Evolutionary conservation across 2,888 invertebrate genomes (phyloP), one percentile per base, ranked within the genome.

Genomic region (Silvanus unidentatus): DNA sequence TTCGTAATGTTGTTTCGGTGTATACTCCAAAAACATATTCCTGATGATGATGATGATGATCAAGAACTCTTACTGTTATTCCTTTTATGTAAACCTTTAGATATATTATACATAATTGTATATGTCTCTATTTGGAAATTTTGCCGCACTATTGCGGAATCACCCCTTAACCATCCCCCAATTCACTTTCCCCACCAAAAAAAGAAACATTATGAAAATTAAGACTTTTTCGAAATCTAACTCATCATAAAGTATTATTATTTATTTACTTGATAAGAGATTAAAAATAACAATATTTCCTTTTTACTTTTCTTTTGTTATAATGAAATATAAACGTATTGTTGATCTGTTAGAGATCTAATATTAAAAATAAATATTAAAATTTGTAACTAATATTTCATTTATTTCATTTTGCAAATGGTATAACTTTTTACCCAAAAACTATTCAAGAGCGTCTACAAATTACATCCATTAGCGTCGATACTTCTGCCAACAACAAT

Each of bases 331-430:
- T 60, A 58, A 62, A 59, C 63, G 62, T 65, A 62, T 62, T 64
- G 65, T 64, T 64, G 65, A 65, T 62, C 64, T 62, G 64, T 65
- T 64, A 64, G 64, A 64, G 58, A 60, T 60, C 59, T 58, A 57
- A 32, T 32, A 32, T 12, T 12, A 32, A 37, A 35, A 53, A 57
- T 63, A 62, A 63, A 64, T 42, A 63, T 64, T 60, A 59, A 63
- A 60, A 61, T 64, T 64, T 64, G 63, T 64, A 64, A 62, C 44
- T 53, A 50, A 43, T 15, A 28, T 11, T 12, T 9, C 13, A 12
- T 35, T 35, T 9, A 9, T 8, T 11, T 35, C 11, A 11, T 9
- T 35, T 35, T 6, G 11, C 13, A 8, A 8, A 28, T 28, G 10
- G 10, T 28, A 28, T 9, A 8, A 28, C n/a, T n/a, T n/a, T n/a